Percentiles rank a stretch among this genome's conserved stretches.
Evolutionary conservation across 2,797 vertebrate species (phyloP).

Genomic region (Spinus olivaceus): DNA sequence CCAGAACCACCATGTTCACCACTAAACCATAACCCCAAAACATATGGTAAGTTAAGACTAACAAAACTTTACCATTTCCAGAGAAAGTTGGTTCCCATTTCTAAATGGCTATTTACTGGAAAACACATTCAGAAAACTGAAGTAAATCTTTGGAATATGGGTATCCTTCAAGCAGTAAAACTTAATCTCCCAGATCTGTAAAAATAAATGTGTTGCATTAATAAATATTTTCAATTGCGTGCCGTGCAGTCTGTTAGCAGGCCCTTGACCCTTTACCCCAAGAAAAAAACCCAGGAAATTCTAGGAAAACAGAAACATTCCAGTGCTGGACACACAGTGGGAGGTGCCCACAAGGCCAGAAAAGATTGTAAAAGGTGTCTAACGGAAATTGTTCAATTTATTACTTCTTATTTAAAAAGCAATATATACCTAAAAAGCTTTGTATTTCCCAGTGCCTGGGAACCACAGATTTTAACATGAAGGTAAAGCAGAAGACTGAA

Average conservation of each 20-base stretch:
- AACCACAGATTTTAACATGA: not conserved
- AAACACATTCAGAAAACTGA: not conserved
- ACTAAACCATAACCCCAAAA: not conserved
- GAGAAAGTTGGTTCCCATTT: not conserved
- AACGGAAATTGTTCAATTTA: slow-evolving; percentile 10
- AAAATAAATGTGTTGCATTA: not conserved
- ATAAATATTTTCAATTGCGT: slow-evolving; percentile 18
- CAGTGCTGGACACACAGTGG: not conserved
- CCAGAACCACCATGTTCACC: not conserved
- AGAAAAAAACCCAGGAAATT: not conserved
- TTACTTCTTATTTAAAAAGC: slow-evolving; percentile 1
- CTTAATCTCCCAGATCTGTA: not conserved
- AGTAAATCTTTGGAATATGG: not conserved
- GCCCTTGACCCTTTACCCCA: not conserved
- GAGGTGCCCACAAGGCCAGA: not conserved
- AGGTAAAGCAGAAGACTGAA: not conserved
- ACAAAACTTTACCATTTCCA: not conserved
- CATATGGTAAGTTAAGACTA: not conserved
- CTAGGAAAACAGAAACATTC: not conserved
- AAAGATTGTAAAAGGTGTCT: not conserved
- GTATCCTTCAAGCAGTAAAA: not conserved
- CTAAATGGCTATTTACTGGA: not conserved
- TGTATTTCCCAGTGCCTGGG: not conserved
- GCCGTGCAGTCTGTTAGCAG: not conserved
- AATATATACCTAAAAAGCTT: not conserved